These are phyloP conservation scores for Manis crassicaudata DNA, from an alignment of 2,797 vertebrate genomes.

Conservation along the genomic window DNA sequence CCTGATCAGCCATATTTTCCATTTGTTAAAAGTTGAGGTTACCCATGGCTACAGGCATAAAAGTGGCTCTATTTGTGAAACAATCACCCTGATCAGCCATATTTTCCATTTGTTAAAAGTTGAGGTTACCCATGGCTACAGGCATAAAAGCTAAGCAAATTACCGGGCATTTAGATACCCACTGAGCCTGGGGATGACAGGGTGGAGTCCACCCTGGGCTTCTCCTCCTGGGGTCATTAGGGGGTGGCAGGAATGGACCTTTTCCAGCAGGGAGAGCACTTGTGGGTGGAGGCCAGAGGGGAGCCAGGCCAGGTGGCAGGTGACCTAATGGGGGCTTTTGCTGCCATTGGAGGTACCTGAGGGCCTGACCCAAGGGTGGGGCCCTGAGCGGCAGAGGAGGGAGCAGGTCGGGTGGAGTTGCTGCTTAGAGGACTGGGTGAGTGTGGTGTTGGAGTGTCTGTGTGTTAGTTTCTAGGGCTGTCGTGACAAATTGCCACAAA, in stretches of 20 bases:
- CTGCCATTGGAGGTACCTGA: background rate
- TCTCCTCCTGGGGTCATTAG: background rate
- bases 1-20: background rate
- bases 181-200: background rate
- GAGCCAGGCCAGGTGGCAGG: background rate
- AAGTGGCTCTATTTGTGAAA: too few relatives aligned
- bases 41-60: background rate
- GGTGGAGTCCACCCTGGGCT: background rate
- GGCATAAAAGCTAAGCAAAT: background rate
- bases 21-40: background rate
- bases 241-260: background rate
- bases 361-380: background rate
- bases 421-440: accelerated
- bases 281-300: background rate
- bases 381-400: background rate
- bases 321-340: background rate
- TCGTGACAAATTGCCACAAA: background rate
- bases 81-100: too few relatives aligned
- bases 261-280: background rate
- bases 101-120: background rate
- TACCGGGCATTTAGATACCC: background rate
- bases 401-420: too few relatives aligned
- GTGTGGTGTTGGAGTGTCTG: background rate
- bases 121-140: background rate
- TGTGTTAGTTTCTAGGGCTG: background rate